Evolutionary conservation across 1,140 invertebrate species (phyloP), one percentile per base, ranked within the genome.

Genomic region (Drosophila persimilis): DNA sequence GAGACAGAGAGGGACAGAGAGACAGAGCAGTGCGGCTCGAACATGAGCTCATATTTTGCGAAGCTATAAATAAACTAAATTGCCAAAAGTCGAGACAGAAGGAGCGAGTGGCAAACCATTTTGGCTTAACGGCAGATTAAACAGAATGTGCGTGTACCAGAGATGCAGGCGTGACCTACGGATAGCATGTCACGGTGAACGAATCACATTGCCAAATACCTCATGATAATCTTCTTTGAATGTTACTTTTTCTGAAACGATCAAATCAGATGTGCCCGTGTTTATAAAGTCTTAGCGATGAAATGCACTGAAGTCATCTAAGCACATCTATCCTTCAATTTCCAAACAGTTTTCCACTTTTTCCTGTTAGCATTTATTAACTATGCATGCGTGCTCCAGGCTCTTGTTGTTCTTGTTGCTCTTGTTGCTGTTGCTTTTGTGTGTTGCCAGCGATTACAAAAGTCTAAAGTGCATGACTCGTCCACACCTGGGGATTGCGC

Each of bases 51-150:
- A 80, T 77, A 85, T 84, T 85, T 84, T 73, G 80, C 61, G 43
- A 41, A 74, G 80, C 80, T 85, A 85, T 85, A 85, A 85, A 85
- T 85, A 85, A 86, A 85, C 77, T 85, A 86, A 85, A 85, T 85
- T 80, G 77, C 80, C 58, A 77, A 73, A 86, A 86, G 77, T 85
- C 70, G 70, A 80, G 78, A 58, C 59, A 73, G 51, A 62, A 45
- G 58, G 52, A 39, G 44, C 64, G 15, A 46, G 41, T 58, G 58
- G 54, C 76, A 73, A 53, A 51, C 45, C 61, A 64, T 39, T 45
- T 52, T 52, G 62, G 60, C 80, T 80, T 86, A 80, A 85, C 80
- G 66, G 77, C 80, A 80, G 81, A 85, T 85, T 85, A 85, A 80
- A 63, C 80, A 73, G 74, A 62, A 73, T 67, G 43, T 67, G 56